Evolutionary conservation across 2,113 vertebrate genomes (phyloP).

Genomic region (Anolis carolinensis): DNA sequence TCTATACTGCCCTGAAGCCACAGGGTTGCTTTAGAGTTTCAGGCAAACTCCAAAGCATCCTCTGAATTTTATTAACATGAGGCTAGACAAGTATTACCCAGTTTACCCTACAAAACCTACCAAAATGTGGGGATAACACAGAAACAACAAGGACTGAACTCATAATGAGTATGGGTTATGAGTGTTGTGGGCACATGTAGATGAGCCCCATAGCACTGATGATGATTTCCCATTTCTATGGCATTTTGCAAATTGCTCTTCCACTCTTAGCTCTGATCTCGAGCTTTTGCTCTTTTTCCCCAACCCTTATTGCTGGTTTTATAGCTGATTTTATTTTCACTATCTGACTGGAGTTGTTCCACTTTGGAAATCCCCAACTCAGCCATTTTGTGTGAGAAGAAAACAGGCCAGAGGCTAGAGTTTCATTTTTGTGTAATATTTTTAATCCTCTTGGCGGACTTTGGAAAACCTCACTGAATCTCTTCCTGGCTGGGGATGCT

Average conservation of each 20-base stretch:
- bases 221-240: not conserved
- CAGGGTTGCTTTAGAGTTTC: too few species aligned
- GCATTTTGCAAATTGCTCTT: too few species aligned
- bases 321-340: slow-evolving; percentile 7
- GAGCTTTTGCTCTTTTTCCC: not conserved
- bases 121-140: too few species aligned
- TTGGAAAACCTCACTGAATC: slow-evolving; percentile 37
- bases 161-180: too few species aligned
- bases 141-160: too few species aligned
- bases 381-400: slow-evolving; percentile 15
- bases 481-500: slow-evolving; percentile 20
- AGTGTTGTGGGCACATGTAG: too few species aligned
- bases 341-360: slow-evolving; percentile 12
- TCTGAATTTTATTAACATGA: too few species aligned
- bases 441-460: slow-evolving; percentile 31
- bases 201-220: not conserved
- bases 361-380: slow-evolving; percentile 33
- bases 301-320: not conserved
- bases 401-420: not conserved
- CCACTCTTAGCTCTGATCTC: not conserved
- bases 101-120: too few species aligned
- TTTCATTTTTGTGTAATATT: slow-evolving; percentile 28
- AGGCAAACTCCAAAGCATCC: too few species aligned
- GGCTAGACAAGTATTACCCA: too few species aligned
- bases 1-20: too few species aligned